Conservation (phyloP, 2,797 vertebrate species). For the Hyperoplus immaculatus region DNA sequence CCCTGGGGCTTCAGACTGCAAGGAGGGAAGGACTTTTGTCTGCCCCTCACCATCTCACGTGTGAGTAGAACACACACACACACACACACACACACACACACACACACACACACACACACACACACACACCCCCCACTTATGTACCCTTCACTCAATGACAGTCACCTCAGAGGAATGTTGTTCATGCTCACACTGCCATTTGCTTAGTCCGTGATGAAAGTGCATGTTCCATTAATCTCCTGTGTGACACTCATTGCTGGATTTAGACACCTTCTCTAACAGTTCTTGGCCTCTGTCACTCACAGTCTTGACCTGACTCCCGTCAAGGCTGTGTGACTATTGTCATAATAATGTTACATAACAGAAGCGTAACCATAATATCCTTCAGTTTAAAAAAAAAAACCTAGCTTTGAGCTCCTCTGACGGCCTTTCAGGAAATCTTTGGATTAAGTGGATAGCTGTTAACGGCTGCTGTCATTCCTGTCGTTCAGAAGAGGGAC, state of each 20-base stretch:
- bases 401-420: constrained; percentile 1
- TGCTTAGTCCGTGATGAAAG: constrained; percentile 49
- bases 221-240: constrained; percentile 35
- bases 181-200: constrained; percentile 53
- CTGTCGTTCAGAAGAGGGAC: constrained; percentile 39
- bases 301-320: constrained; percentile 32
- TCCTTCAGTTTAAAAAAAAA: constrained; percentile 28
- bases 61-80: constrained; percentile 83
- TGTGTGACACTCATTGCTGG: constrained; percentile 51
- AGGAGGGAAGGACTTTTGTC: constrained; percentile 98
- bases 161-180: constrained; percentile 69
- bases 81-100: constrained; percentile 25
- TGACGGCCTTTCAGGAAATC: constrained; percentile 2
- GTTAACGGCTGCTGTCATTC: constrained; percentile 54
- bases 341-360: constrained; percentile 58
- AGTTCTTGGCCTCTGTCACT: constrained; percentile 45
- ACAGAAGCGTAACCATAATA: constrained; percentile 40
- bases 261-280: constrained; percentile 56
- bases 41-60: constrained; percentile 96
- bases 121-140: constrained; percentile 10
- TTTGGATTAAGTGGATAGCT: constrained; percentile 36
- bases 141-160: constrained; percentile 54
- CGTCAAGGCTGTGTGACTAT: constrained; percentile 25
- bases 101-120: constrained; percentile 20
- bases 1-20: constrained; percentile 99